Percentiles rank a stretch among this genome's conserved stretches.
phyloP scores from a whole-genome alignment of 2,797 vertebrate genomes.

The Remorina albescens region DNA sequence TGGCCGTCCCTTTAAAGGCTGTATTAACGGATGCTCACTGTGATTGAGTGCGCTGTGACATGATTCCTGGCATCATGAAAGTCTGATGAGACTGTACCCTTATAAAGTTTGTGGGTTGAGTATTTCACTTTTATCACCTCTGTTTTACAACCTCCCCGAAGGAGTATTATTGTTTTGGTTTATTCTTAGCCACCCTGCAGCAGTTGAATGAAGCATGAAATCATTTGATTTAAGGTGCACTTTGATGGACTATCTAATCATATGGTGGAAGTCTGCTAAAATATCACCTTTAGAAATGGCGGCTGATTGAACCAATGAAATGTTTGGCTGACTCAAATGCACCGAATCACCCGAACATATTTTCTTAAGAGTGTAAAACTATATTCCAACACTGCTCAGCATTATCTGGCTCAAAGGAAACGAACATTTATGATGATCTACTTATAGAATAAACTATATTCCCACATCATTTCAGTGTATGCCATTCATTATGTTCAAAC shows the following conservation, averaged over 20 bases:
- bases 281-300: conserved; percentile 35
- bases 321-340: conserved; percentile 30
- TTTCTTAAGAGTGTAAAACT: not conserved
- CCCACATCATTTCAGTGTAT: not conserved
- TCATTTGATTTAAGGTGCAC: conserved; percentile 48
- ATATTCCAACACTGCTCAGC: not conserved
- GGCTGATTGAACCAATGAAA: conserved; percentile 29
- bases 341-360: not conserved
- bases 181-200: conserved; percentile 36
- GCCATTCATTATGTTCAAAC: not conserved
- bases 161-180: conserved; percentile 52
- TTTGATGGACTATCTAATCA: conserved; percentile 50
- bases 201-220: conserved; percentile 60
- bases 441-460: not conserved
- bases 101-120: conserved; percentile 39
- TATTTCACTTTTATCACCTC: conserved; percentile 51
- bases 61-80: conserved; percentile 24
- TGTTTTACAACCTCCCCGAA: conserved; percentile 42
- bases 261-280: conserved; percentile 44
- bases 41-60: conserved; percentile 13
- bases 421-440: not conserved
- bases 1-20: not conserved
- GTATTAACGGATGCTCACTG: conserved; percentile 11
- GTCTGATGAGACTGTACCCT: conserved; percentile 26
- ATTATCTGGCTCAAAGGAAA: conserved; percentile 12